Conservation (phyloP, 1,140 invertebrate species). For the Papilio helenus region DNA sequence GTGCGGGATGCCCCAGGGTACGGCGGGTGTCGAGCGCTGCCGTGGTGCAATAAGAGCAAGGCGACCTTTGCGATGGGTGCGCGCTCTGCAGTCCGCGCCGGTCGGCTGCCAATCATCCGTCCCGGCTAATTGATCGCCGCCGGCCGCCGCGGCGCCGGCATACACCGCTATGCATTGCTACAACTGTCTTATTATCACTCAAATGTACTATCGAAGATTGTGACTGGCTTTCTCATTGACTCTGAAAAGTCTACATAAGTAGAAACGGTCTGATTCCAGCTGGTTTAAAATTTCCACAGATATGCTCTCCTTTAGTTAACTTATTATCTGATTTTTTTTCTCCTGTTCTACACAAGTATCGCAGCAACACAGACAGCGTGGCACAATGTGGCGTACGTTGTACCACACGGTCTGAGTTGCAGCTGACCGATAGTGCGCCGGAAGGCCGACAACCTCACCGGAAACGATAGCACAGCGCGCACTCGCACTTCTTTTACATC, state of each 20-base stretch:
- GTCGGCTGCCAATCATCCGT: constrained; percentile 37
- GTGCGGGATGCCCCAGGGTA: neutral
- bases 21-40: neutral
- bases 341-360: neutral
- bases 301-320: neutral
- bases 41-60: neutral
- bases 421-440: constrained; percentile 50
- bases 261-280: too few species aligned
- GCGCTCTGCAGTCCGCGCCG: constrained; percentile 20
- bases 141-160: neutral
- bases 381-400: constrained; percentile 37
- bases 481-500: constrained; percentile 27
- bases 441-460: constrained; percentile 54
- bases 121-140: constrained; percentile 32
- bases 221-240: neutral
- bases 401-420: neutral
- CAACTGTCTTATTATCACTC: neutral
- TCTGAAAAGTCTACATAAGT: too few species aligned
- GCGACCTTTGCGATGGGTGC: constrained; percentile 21
- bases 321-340: neutral
- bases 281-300: too few species aligned
- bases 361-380: neutral
- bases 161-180: too few species aligned
- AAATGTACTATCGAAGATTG: neutral
- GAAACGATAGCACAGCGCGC: constrained; percentile 45